Base-by-base conservation (phyloP, 2,113 vertebrate species). In the Muntiacus muntjak region DNA sequence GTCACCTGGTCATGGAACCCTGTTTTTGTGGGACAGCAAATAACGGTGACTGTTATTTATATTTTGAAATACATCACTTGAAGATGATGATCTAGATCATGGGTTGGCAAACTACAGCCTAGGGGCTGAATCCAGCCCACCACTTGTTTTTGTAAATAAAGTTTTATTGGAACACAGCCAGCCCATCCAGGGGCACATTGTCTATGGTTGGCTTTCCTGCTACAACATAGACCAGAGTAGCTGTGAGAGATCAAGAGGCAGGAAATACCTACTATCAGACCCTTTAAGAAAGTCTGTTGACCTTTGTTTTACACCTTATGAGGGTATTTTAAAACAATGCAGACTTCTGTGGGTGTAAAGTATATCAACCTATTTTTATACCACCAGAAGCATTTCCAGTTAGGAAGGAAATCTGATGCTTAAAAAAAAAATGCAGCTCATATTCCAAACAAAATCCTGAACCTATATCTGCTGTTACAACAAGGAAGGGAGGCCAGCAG, bases 121-220 rank as follows among this genome's bases (percentile, higher is more conserved):
- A 30, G 1, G 57, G 28, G 8, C 28, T 36, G 26, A 40, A 55
- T 64, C 54, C 0, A 2, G 33, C n/a, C 33, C 7, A 1, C 25
- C 2, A 6, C 50, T n/a, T 58, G 30, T 25, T 87, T 81, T 93
- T 86, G 47, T 43, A 52, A 91, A 82, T 62, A 76, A 85, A 91
- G 82, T 84, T 93, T 95, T 85, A 79, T 43, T 54, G 94, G 45
- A 47, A 94, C n/a, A 47, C 14, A 57, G 11, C n/a, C 79, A 52
- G 33, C 74, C 16, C 25, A 21, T 54, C n/a, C 76, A 50, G 21
- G 4, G 4, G 23, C 5, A 0, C 16, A 17, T 25, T 36, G 57
- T 36, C 40, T 64, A 4, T 6, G 6, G n/a, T 2, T 55, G 19
- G 50, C 62, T 60, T 91, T 62, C 85, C 26, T 8, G 81, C 15